Evolutionary conservation across 2,888 invertebrate genomes (phyloP).

Genomic region (Netelia virgata): DNA sequence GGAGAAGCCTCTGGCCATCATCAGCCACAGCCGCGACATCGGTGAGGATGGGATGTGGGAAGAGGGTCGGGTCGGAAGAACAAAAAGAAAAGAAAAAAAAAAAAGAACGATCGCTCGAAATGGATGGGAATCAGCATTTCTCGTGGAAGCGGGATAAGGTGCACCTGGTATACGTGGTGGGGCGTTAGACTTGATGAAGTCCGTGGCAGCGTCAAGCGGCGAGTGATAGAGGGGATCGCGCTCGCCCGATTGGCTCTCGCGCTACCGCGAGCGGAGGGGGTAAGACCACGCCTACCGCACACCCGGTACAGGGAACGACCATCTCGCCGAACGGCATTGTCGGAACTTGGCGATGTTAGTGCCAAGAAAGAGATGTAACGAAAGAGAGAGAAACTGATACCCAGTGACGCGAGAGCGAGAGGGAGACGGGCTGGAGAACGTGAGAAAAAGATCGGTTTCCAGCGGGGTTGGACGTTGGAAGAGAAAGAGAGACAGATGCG

Average conservation of each 20-base stretch:
- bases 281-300: slow-evolving; percentile 34
- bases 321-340: slow-evolving; percentile 28
- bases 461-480: background rate
- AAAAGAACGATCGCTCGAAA: slow-evolving; percentile 32
- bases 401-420: slow-evolving; percentile 1
- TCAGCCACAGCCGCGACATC: slow-evolving; percentile 50
- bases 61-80: background rate
- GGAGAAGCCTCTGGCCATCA: slow-evolving; percentile 45
- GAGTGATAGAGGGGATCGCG: slow-evolving; percentile 46
- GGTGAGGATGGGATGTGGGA: slow-evolving; percentile 24
- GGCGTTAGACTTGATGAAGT: slow-evolving; percentile 61
- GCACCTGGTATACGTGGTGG: slow-evolving; percentile 53
- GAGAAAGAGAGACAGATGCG: slow-evolving; percentile 17
- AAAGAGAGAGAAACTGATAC: slow-evolving; percentile 7
- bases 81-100: slow-evolving; percentile 16
- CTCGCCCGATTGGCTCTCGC: slow-evolving; percentile 61
- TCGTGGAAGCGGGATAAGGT: slow-evolving; percentile 42
- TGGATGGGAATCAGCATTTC: slow-evolving; percentile 45
- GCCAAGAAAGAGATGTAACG: slow-evolving; percentile 33
- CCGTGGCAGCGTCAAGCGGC: slow-evolving; percentile 20
- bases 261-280: background rate
- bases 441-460: slow-evolving; percentile 28
- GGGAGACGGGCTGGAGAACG: slow-evolving; percentile 48
- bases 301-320: slow-evolving; percentile 20
- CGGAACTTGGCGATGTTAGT: background rate